Base-by-base conservation (phyloP, 1,140 invertebrate species). In the Luehdorfia chinensis region DNA sequence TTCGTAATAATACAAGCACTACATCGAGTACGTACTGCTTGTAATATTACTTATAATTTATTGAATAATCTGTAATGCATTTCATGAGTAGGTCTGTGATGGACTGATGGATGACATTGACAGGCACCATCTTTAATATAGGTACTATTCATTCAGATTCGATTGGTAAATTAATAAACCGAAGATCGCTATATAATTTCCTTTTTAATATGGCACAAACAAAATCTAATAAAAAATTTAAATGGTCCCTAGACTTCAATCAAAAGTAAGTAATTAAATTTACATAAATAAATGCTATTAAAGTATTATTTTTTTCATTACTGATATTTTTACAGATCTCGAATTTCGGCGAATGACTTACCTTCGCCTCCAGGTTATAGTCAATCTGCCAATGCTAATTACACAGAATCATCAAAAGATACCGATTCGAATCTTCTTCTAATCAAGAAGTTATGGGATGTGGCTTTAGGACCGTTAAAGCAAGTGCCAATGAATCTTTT, bases 401-500 rank as follows among this genome's bases (percentile, higher is more conserved):
- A 93, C 53, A 91, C 89, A 21, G 95, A 94, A 81, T 91, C 92
- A 18, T 91, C 93, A 1, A 92, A 92, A 67, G 92, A 95, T 68
- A 91, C 92, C 52, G 94, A 96, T 79, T 90, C 93, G 0, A 94
- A 92, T 88, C 90, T 94, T 62, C 87, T 98, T 43, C 93, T 97
- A 39, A 95, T 96, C 0, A 98, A 98, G 84, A 96, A 98, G 80
- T 96, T 97, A 31, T 99, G 98, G 98, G 98, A 99, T 81, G 90
- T 99, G 33, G 98, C 98, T 0, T 74, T 99, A 2, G 97, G 93
- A 4, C 98, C 98, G 4, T 74, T 99, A 2, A 99, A 98, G 83
- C 94, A 95, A 88, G 93, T 99, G 19, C 98, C 98, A 2, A 99
- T 99, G 98, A 99, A 99, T 87, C 87, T 99, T 11, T 98, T 99